phyloP scores from a whole-genome alignment of 2,888 invertebrate genomes.

The Gastrophysa polygoni region DNA sequence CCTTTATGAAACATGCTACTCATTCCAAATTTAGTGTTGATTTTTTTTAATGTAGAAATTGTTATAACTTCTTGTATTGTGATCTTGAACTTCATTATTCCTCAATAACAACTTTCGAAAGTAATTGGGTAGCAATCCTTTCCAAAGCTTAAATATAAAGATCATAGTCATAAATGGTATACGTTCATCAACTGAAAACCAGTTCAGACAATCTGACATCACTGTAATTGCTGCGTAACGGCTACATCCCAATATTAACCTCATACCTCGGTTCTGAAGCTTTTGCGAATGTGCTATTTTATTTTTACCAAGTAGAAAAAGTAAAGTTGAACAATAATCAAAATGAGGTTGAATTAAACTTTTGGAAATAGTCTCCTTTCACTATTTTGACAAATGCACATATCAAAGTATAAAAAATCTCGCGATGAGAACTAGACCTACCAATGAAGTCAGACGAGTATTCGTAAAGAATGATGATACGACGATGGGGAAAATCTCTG shows the following conservation, averaged over 20 bases:
- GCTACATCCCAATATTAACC: neutral
- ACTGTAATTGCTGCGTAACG: neutral
- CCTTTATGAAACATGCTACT: constrained; percentile 3
- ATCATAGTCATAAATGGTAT: neutral
- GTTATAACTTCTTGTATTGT: neutral
- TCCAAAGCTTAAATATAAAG: neutral
- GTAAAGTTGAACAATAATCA: neutral
- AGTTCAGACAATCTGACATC: neutral
- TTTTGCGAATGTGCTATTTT: neutral
- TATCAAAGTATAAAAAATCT: no score
- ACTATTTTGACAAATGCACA: no score
- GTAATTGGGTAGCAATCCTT: neutral
- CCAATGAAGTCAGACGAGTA: no score
- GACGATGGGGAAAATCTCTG: no score
- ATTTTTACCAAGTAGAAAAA: neutral
- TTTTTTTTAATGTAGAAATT: neutral
- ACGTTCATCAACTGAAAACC: neutral
- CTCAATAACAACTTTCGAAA: neutral
- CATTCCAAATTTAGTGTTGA: neutral
- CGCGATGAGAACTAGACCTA: no score
- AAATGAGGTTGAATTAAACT: neutral
- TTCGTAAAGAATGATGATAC: no score
- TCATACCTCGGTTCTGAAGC: neutral
- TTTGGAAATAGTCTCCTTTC: neutral
- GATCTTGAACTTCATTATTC: neutral